Conservation (phyloP, 2,113 vertebrate species). For the Nesoenas mayeri region DNA sequence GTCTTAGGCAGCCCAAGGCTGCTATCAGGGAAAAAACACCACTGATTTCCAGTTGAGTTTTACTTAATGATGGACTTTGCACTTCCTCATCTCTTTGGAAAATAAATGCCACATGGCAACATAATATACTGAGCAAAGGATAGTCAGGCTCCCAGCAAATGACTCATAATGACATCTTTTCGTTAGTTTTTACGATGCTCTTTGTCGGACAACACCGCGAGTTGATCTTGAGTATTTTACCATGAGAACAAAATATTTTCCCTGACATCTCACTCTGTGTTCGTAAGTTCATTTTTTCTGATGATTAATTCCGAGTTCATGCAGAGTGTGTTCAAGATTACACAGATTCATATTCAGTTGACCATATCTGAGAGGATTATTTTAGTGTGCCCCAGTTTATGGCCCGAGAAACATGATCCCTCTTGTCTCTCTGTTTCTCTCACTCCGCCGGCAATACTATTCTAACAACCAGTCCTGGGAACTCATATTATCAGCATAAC, state of each 20-base stretch:
- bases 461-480: background rate
- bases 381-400: constrained; percentile 64
- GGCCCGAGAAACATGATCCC: constrained; percentile 61
- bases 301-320: constrained; percentile 69
- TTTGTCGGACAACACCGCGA: constrained; percentile 9
- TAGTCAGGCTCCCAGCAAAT: constrained; percentile 9
- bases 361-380: constrained; percentile 71
- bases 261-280: constrained; percentile 48
- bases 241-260: constrained; percentile 39
- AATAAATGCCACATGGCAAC: constrained; percentile 47
- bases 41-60: constrained; percentile 2
- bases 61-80: constrained; percentile 40
- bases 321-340: constrained; percentile 67
- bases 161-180: background rate
- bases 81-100: constrained; percentile 32
- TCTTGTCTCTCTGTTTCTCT: constrained; percentile 14
- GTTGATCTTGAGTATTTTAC: constrained; percentile 54
- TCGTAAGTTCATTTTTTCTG: constrained; percentile 52
- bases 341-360: constrained; percentile 63
- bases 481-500: background rate
- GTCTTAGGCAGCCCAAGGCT: background rate
- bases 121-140: background rate
- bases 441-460: background rate
- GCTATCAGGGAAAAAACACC: background rate
- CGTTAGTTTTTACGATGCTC: background rate